phyloP scores from a whole-genome alignment of 2,797 vertebrate species.

The Cebuella pygmaea region DNA sequence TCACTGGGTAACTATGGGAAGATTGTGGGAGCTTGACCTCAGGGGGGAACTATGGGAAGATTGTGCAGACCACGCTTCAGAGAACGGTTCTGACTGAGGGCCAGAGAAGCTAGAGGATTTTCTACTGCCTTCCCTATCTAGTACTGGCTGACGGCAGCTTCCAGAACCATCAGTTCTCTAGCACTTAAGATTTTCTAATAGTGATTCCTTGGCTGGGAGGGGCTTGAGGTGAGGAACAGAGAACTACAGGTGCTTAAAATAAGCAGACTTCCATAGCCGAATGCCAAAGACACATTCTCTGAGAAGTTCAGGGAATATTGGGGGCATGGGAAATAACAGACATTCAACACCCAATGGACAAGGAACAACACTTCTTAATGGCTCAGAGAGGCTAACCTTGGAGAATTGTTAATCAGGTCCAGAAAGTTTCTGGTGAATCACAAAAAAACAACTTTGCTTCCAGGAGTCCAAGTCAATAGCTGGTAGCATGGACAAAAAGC shows the following conservation, averaged over 20 bases:
- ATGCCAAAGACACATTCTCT: background rate
- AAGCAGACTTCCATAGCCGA: background rate
- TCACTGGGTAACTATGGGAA: background rate
- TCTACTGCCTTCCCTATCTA: background rate
- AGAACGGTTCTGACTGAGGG: background rate
- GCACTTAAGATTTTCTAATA: background rate
- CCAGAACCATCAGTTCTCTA: background rate
- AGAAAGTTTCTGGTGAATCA: background rate
- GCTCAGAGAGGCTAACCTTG: background rate
- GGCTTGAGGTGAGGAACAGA: background rate
- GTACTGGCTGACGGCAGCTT: background rate
- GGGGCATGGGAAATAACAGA: background rate
- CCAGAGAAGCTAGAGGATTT: background rate
- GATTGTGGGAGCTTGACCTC: background rate
- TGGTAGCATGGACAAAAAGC: background rate
- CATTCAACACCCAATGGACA: background rate
- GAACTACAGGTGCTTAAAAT: background rate
- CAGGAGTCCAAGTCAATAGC: background rate
- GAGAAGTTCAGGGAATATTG: background rate
- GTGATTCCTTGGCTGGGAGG: background rate
- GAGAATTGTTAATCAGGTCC: background rate
- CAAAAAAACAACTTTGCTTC: background rate
- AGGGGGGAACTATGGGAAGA: background rate
- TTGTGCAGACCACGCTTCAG: background rate
- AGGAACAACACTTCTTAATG: background rate